Conservation (phyloP, 1,140 invertebrate species). For the Aphidius gifuensis region DNA sequence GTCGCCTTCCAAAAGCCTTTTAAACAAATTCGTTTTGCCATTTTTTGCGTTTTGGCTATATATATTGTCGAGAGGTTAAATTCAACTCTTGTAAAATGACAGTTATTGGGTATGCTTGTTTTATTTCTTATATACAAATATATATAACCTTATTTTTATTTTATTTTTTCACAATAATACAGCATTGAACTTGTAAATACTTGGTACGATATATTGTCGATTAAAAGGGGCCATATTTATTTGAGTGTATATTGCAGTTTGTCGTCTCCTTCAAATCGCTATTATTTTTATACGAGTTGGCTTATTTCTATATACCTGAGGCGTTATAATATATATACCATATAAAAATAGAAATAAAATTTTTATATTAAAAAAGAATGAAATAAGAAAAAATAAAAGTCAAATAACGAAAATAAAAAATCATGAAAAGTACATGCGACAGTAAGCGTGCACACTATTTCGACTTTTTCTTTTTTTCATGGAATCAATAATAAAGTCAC, state of each 20-base stretch:
- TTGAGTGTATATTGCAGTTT: constrained; percentile 9
- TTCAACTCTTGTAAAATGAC: constrained; percentile 16
- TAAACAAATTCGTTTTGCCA: constrained; percentile 20
- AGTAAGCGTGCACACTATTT: too few species aligned
- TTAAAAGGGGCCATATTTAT: neutral
- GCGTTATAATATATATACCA: too few species aligned
- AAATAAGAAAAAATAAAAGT: neutral
- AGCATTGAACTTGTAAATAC: too few species aligned
- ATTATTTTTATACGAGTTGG: neutral
- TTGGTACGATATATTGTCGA: constrained; percentile 12
- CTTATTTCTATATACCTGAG: too few species aligned
- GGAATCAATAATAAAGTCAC: constrained; percentile 21
- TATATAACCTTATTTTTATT: neutral
- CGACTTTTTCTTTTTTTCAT: neutral
- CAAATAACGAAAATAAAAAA: too few species aligned
- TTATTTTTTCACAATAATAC: neutral
- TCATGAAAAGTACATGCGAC: too few species aligned
- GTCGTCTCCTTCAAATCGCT: neutral
- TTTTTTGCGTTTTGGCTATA: constrained; percentile 4
- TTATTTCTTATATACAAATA: neutral
- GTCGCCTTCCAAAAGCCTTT: constrained; percentile 14
- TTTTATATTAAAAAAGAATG: neutral
- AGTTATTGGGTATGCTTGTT: constrained; percentile 17
- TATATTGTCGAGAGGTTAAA: neutral
- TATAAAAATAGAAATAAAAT: too few species aligned